Base-by-base conservation (phyloP, 2,888 invertebrate genomes). In the Dynastes grantii region DNA sequence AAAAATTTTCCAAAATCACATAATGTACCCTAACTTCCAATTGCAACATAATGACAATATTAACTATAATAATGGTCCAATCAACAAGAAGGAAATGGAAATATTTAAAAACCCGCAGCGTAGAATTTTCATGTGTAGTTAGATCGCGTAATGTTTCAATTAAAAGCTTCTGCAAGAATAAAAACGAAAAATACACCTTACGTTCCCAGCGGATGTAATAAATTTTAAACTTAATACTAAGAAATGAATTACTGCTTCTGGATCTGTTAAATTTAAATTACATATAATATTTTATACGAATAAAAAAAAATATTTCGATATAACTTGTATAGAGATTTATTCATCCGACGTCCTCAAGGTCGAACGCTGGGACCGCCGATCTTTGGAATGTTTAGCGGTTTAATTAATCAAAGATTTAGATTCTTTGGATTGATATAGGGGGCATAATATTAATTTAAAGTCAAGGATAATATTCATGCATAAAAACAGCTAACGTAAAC, bases 141-240 rank as follows among this genome's bases (percentile, higher is more conserved):
- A 16, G 22, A n/a, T 55, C 22, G 55, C 55, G 55, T 22, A 55
- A 55, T 22, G n/a, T 55, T 55, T 63, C 63, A 63, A 63, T 63
- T 63, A 63, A 29, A 22, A 32, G 2, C 29, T 29, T 22, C 29
- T 63, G 55, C 55, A 55, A 27, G 55, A 22, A 32, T 63, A 63
- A 32, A 29, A 63, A 32, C 11, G 32, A 63, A 32, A 63, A 63
- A 63, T 63, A 29, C 32, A 8, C 13, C 9, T 27, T 3, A 32
- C 32, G 29, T 63, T 29, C 32, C 27, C 63, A 29, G 29, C 63
- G 63, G 63, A 63, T 63, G 63, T 63, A 63, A 63, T 63, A 63
- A 63, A 63, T 63, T 63, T 29, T 63, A 29, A 55, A n/a, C 55
- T 63, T 63, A 63, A 63, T 55, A 22, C 55, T 55, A 63, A 9